A percentile compares a stretch with the other conserved stretches of the same genome.
Conservation (phyloP, 2,797 vertebrate genomes). For the Sarcophilus harrisii region DNA sequence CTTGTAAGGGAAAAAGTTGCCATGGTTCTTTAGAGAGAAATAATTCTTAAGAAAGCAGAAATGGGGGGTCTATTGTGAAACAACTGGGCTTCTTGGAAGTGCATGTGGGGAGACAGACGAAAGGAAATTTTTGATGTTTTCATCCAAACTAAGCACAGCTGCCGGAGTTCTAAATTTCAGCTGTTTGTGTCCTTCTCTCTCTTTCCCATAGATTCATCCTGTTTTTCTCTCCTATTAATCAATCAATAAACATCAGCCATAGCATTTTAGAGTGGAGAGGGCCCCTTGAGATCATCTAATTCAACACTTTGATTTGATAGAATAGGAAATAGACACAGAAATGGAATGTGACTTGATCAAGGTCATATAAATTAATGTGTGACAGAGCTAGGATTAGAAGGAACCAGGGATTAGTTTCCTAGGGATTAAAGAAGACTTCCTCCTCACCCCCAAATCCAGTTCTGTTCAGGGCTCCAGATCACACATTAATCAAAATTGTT, state of each 20-base stretch:
- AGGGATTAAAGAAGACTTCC: neutral
- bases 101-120: neutral
- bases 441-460: neutral
- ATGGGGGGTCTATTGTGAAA: neutral
- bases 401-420: neutral
- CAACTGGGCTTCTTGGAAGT: neutral
- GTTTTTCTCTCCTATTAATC: neutral
- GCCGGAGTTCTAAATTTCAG: neutral
- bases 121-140: neutral
- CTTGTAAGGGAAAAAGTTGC: neutral
- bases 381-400: neutral
- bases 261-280: neutral
- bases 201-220: neutral
- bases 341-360: neutral
- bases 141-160: neutral
- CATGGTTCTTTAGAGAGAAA: neutral
- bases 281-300: neutral
- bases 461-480: neutral
- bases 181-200: neutral
- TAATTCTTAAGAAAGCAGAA: neutral
- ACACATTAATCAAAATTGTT: neutral
- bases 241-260: neutral
- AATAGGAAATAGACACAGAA: neutral
- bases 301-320: neutral
- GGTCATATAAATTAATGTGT: neutral